These are phyloP conservation scores for Sinohyriopsis cumingii DNA, from an alignment of 2,888 invertebrate genomes.

Conservation along the genomic window DNA sequence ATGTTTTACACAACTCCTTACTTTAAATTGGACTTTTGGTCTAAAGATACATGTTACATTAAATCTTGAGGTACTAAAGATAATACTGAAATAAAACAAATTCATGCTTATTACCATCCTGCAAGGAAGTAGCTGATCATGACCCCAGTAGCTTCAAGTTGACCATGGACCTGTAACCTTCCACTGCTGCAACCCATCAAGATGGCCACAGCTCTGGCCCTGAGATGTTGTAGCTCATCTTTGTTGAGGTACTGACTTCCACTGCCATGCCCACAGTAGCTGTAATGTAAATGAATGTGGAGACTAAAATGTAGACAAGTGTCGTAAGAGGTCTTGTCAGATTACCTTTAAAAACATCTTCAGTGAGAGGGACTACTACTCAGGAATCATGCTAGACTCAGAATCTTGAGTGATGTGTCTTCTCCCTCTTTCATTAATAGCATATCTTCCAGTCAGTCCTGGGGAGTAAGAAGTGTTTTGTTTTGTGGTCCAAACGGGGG, in stretches of 20 bases:
- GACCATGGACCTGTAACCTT: slow-evolving; percentile 74
- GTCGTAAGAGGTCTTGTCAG: background rate
- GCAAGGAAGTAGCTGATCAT: slow-evolving; percentile 80
- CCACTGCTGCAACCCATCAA: slow-evolving; percentile 84
- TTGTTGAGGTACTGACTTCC: slow-evolving; percentile 79
- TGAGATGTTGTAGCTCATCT: slow-evolving; percentile 75
- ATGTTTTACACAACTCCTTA: too few relatives aligned
- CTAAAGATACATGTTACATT: too few relatives aligned
- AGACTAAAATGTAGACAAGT: background rate
- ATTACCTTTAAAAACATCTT: too few relatives aligned
- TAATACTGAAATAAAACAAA: background rate
- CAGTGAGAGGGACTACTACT: too few relatives aligned
- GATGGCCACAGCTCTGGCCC: slow-evolving; percentile 76
- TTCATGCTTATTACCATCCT: slow-evolving; percentile 75
- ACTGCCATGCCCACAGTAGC: slow-evolving; percentile 86
- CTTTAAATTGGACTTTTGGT: too few relatives aligned
- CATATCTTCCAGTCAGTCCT: too few relatives aligned
- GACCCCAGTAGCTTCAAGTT: slow-evolving; percentile 77
- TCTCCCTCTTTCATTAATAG: too few relatives aligned
- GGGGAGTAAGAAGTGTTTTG: too few relatives aligned
- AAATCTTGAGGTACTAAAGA: too few relatives aligned
- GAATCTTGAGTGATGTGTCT: too few relatives aligned
- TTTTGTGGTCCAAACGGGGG: too few relatives aligned
- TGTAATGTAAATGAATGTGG: slow-evolving; percentile 59
- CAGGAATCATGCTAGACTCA: too few relatives aligned